Percentiles rank a stretch among this genome's conserved stretches.
These are phyloP conservation scores for Trinorchestia longiramus DNA, from an alignment of 1,140 invertebrate species.

Conservation along the genomic window DNA sequence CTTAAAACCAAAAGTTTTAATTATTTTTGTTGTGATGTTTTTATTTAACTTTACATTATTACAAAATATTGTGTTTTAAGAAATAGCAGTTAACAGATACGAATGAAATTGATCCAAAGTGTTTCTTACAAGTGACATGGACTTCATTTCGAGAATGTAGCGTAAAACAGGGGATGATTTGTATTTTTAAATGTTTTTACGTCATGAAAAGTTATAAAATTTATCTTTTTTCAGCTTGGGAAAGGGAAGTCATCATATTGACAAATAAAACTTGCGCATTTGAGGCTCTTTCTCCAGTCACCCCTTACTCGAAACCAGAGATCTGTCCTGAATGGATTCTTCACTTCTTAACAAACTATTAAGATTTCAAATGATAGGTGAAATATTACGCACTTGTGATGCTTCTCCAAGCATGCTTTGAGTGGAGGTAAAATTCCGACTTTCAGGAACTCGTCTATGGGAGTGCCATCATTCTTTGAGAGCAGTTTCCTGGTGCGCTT, in stretches of 20 bases:
- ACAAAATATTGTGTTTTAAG: neutral
- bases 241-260: neutral
- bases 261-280: neutral
- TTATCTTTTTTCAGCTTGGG: neutral
- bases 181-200: no score
- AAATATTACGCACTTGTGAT: neutral
- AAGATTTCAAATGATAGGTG: neutral
- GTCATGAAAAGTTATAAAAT: no score
- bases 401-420: slow-evolving; percentile 69
- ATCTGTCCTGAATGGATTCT: neutral
- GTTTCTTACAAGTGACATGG: neutral
- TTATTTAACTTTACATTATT: neutral
- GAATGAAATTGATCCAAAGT: neutral
- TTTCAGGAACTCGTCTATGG: slow-evolving; percentile 89
- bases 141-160: neutral
- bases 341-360: neutral
- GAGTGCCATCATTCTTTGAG: slow-evolving; percentile 91
- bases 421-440: slow-evolving; percentile 83
- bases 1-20: no score
- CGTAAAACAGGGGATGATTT: neutral
- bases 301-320: neutral
- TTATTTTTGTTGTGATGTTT: no score
- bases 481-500: slow-evolving; percentile 84
- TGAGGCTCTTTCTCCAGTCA: neutral
- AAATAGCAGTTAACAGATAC: neutral